phyloP scores from a whole-genome alignment of 2,888 invertebrate species.

The Drosophila merina region DNA sequence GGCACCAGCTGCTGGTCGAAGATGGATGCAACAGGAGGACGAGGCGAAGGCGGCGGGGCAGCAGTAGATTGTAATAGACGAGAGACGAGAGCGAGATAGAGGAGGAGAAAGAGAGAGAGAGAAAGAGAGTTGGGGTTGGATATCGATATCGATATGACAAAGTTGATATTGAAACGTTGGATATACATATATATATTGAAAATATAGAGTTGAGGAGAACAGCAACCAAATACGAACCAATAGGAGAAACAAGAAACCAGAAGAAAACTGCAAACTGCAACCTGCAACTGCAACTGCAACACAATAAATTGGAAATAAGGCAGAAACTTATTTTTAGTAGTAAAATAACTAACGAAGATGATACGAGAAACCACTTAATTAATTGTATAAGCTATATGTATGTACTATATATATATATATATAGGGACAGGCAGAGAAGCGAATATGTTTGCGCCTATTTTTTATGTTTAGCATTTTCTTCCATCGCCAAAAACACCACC shows the following conservation, averaged over 20 bases:
- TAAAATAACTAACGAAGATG: conserved; percentile 43
- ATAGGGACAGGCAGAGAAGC: conserved; percentile 20
- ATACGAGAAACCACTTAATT: conserved; percentile 56
- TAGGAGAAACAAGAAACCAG: conserved; percentile 37
- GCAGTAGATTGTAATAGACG: conserved; percentile 38
- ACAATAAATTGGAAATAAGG: conserved; percentile 73
- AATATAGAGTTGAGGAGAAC: conserved; percentile 19
- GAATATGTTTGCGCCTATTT: conserved; percentile 48
- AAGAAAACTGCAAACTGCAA: conserved; percentile 30
- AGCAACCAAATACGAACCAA: conserved; percentile 65
- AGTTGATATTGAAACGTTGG: conserved; percentile 35
- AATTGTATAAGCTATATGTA: conserved; percentile 65
- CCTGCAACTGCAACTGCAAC: conserved; percentile 62
- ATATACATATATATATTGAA: conserved; percentile 6
- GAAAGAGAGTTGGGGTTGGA: neutral
- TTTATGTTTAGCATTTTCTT: conserved; percentile 48
- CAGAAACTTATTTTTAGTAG: conserved; percentile 64
- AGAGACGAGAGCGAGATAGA: conserved; percentile 3
- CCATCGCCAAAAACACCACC: neutral
- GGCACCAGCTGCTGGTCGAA: neutral
- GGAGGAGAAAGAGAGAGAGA: neutral
- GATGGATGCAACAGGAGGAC: neutral
- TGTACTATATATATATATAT: conserved; percentile 42
- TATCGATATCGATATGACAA: conserved; percentile 18
- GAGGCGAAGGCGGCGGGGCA: conserved; percentile 6